Percentiles rank a stretch among this genome's conserved stretches.
Evolutionary conservation across 2,888 invertebrate species (phyloP).

Genomic region (Nymphalis urticae): DNA sequence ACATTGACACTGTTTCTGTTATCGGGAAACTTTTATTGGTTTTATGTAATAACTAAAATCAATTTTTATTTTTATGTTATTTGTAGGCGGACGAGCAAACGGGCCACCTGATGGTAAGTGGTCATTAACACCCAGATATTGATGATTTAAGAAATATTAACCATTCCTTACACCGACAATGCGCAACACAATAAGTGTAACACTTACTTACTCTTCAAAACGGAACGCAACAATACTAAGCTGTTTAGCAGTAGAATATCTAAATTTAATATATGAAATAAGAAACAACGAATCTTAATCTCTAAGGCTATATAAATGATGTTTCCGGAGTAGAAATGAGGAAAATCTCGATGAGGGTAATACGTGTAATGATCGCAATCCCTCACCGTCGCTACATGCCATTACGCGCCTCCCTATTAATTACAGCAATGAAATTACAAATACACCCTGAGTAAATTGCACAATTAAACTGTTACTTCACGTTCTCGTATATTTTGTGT

Average conservation of each 20-base stretch:
- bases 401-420: conserved; percentile 63
- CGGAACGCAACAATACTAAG: too few relatives aligned
- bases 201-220: too few relatives aligned
- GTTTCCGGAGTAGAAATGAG: conserved; percentile 34
- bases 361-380: conserved; percentile 75
- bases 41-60: too few relatives aligned
- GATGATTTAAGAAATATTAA: not conserved
- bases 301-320: not conserved
- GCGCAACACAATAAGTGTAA: too few relatives aligned
- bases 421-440: conserved; percentile 67
- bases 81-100: too few relatives aligned
- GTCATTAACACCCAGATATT: not conserved
- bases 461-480: conserved; percentile 29
- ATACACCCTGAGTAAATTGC: conserved; percentile 57
- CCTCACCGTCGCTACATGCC: conserved; percentile 59
- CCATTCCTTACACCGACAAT: not conserved
- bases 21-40: too few relatives aligned
- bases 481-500: conserved; percentile 17
- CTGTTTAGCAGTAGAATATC: too few relatives aligned
- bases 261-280: not conserved
- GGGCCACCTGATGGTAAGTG: not conserved
- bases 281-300: not conserved
- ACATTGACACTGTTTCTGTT: too few relatives aligned
- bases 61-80: too few relatives aligned
- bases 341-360: conserved; percentile 59